Conservation (phyloP, 1,140 invertebrate species). For the Drosophila auraria region DNA sequence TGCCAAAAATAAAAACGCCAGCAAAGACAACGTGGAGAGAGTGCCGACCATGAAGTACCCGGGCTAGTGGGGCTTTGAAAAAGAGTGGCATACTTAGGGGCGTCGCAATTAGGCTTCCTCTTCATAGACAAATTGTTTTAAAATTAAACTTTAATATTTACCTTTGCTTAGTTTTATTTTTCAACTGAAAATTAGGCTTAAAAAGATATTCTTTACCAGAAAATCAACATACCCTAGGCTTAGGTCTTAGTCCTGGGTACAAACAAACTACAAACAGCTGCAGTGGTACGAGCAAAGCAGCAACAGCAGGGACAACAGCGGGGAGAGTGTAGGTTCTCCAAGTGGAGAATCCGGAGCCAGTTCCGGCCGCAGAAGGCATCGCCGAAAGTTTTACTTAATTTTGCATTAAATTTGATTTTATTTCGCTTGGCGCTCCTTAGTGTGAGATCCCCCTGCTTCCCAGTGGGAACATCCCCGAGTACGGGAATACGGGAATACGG, state of each 20-base stretch:
- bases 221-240: not conserved
- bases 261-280: conserved; percentile 23
- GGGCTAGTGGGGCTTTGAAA: too few species aligned
- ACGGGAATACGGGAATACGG: not conserved
- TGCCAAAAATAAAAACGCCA: conserved; percentile 36
- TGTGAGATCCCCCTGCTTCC: not conserved
- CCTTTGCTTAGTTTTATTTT: too few species aligned
- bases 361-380: conserved; percentile 33
- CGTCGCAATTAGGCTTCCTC: too few species aligned
- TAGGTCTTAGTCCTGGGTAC: too few species aligned
- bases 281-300: conserved; percentile 2
- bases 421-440: conserved; percentile 34
- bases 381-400: conserved; percentile 77
- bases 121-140: too few species aligned
- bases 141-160: too few species aligned
- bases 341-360: not conserved
- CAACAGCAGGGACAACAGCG: not conserved
- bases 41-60: not conserved
- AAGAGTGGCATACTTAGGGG: too few species aligned
- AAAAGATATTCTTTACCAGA: not conserved
- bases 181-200: not conserved
- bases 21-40: conserved; percentile 3
- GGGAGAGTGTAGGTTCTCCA: not conserved
- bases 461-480: conserved; percentile 47
- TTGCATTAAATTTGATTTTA: conserved; percentile 78